A percentile compares a stretch with the other conserved stretches of the same genome.
These are phyloP conservation scores for Orbicella faveolata DNA, from an alignment of 64 coral and sea anemone genomes.

Conservation along the genomic window DNA sequence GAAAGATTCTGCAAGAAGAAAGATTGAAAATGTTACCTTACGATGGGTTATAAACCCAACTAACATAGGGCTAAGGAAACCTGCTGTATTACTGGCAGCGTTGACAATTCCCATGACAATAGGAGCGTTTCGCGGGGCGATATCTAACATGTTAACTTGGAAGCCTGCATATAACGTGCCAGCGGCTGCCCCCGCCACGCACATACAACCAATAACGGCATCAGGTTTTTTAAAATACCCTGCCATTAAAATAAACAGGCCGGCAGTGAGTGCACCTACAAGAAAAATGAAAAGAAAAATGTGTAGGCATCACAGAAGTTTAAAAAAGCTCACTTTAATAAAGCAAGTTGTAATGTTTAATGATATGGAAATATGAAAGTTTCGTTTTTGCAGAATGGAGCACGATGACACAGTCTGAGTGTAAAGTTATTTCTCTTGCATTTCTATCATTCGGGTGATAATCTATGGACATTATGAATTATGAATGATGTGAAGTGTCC, in stretches of 20 bases:
- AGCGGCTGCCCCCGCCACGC: slow-evolving; percentile 47
- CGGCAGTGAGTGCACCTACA: slow-evolving; percentile 40
- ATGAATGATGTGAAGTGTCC: too few species aligned
- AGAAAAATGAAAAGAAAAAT: background rate
- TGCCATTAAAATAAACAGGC: slow-evolving; percentile 67
- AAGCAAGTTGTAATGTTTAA: too few species aligned
- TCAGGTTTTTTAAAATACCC: slow-evolving; percentile 53
- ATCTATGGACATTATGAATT: too few species aligned
- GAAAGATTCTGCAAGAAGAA: too few species aligned
- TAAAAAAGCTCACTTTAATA: too few species aligned
- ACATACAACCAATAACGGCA: slow-evolving; percentile 58
- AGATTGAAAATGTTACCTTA: slow-evolving; percentile 41
- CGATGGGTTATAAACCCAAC: slow-evolving; percentile 81
- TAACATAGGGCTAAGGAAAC: slow-evolving; percentile 86
- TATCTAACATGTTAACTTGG: slow-evolving; percentile 94
- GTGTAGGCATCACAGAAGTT: too few species aligned
- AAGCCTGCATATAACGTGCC: slow-evolving; percentile 86
- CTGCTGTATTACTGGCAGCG: slow-evolving; percentile 69
- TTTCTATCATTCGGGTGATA: too few species aligned
- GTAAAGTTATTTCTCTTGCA: too few species aligned
- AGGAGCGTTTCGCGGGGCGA: slow-evolving; percentile 74
- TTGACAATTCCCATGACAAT: slow-evolving; percentile 88
- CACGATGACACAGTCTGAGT: too few species aligned
- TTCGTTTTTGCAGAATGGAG: too few species aligned
- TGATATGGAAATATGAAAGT: too few species aligned